Evolutionary conservation across 2,888 invertebrate species (phyloP).

Genomic region (Ditylenchus weischeri): DNA sequence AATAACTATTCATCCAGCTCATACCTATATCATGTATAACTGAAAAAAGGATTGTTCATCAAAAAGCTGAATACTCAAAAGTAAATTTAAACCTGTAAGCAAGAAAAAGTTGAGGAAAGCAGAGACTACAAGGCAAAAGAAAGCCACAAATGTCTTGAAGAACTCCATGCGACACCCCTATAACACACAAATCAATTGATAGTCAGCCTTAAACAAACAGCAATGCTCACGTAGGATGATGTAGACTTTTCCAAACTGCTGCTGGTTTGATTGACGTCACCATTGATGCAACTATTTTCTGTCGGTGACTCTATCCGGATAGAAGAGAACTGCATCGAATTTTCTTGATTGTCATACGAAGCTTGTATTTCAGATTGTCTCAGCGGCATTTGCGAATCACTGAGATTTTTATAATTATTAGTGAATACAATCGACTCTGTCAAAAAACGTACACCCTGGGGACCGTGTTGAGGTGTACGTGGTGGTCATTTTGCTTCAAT

Average conservation of each 20-base stretch:
- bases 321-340: too few relatives aligned
- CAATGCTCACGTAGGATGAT: not conserved
- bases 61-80: not conserved
- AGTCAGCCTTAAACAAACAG: too few relatives aligned
- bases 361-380: constrained; percentile 31
- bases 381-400: constrained; percentile 45
- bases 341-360: constrained; percentile 28
- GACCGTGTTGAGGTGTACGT: too few relatives aligned
- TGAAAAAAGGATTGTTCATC: not conserved
- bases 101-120: constrained; percentile 57
- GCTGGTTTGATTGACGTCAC: not conserved
- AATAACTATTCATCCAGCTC: not conserved
- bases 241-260: not conserved
- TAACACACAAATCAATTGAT: not conserved
- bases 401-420: not conserved
- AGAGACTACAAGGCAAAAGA: constrained; percentile 49
- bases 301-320: constrained; percentile 2
- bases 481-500: too few relatives aligned
- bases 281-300: constrained; percentile 7
- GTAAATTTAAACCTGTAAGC: constrained; percentile 47
- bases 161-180: constrained; percentile 38
- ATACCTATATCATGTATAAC: constrained; percentile 7
- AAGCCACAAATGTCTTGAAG: constrained; percentile 51
- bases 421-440: too few relatives aligned
- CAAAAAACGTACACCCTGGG: too few relatives aligned